These are phyloP conservation scores for Panopea generosa DNA, from an alignment of 2,888 invertebrate species.

Conservation along the genomic window DNA sequence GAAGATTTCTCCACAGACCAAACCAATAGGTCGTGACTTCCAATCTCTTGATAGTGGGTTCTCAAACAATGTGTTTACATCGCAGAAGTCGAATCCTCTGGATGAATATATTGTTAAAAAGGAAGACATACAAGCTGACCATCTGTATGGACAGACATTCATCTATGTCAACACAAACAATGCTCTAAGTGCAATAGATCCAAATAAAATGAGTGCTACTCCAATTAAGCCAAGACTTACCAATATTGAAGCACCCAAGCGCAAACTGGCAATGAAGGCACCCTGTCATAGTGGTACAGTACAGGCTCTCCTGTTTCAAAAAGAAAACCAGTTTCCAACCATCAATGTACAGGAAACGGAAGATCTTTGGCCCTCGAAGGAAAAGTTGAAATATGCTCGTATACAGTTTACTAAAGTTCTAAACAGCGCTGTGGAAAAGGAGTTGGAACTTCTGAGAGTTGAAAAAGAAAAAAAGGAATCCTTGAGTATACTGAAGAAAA, in stretches of 20 bases:
- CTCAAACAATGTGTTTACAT: slow-evolving; percentile 22
- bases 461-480: slow-evolving; percentile 13
- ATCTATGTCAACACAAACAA: slow-evolving; percentile 23
- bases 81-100: slow-evolving; percentile 22
- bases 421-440: slow-evolving; percentile 64
- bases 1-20: slow-evolving; percentile 45
- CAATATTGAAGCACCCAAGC: slow-evolving; percentile 51
- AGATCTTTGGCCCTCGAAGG: slow-evolving; percentile 65
- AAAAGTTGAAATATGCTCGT: slow-evolving; percentile 71
- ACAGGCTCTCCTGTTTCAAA: slow-evolving; percentile 34
- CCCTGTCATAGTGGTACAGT: slow-evolving; percentile 17
- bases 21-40: slow-evolving; percentile 27
- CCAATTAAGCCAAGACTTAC: slow-evolving; percentile 56
- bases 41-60: slow-evolving; percentile 41
- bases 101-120: slow-evolving; percentile 21
- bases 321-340: slow-evolving; percentile 19
- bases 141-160: slow-evolving; percentile 49
- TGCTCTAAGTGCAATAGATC: slow-evolving; percentile 59
- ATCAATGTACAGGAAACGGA: slow-evolving; percentile 13
- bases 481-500: not conserved
- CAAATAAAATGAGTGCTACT: slow-evolving; percentile 68
- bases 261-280: slow-evolving; percentile 63
- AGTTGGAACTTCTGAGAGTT: slow-evolving; percentile 38
- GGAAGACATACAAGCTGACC: slow-evolving; percentile 21
- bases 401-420: slow-evolving; percentile 66